Base-by-base conservation (phyloP, 2,888 invertebrate species). In the Cryptocheilus praepositus region DNA sequence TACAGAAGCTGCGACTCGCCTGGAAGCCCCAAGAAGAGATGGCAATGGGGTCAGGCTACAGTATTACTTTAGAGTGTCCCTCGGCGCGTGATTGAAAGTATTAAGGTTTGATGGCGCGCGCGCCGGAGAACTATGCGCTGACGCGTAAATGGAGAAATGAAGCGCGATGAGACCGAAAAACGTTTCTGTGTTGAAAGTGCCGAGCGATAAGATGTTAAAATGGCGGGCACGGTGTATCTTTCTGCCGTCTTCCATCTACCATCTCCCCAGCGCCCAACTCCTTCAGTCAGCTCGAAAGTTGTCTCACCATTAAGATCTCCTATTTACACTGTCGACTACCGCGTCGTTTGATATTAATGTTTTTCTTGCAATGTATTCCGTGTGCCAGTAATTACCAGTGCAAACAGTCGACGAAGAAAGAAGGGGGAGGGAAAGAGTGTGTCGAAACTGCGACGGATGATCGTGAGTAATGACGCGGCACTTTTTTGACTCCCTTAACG, bases 311-410 rank as follows among this genome's bases (percentile, higher is more conserved):
- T 86, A 85, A 81, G 81, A 81, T 80, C 81, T 76, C 79, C 82
- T 86, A 81, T 85, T 87, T 86, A 82, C 83, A 81, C 85, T 83
- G 79, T 78, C 83, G 76, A 76, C 80, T 79, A 76, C 81, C 74
- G 66, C 79, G 74, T 80, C 82, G 80, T 79, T 86, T 84, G 82
- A 86, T 86, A 87, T 86, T 86, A 87, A 86, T 86, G 86, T 87
- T 87, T 87, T 86, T 86, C 86, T 87, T 87, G 79, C 80, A 79
- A 82, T 78, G 81, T 76, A 69, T 81, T 77, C 77, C 79, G 75
- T 76, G 76, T 75, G 78, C 78, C 78, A 68, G 81, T 86, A 85
- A 87, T 86, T 86, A 85, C 81, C 79, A 73, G 77, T 70, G 81
- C 81, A 84, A 86, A 86, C 76, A 84, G 73, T 57, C 61, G 51